Base-by-base conservation (phyloP, 2,888 invertebrate species). In the Lycophotia porphyrea region DNA sequence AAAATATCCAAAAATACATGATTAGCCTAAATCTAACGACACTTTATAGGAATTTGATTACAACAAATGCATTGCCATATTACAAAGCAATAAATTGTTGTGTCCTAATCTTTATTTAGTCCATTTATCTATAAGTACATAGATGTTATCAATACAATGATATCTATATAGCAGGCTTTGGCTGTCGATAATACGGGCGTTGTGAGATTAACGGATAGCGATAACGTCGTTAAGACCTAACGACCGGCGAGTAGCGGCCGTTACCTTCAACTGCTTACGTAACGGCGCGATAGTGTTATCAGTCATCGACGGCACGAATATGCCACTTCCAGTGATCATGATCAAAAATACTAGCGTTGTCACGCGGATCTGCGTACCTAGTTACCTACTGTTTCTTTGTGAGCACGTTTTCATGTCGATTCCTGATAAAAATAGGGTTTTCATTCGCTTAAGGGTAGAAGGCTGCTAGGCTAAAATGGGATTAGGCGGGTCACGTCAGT, bases 151-250 rank as follows among this genome's bases (percentile, higher is more conserved):
- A 47, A 11, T 44, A 61, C 36, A 47, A 9, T 15, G 36, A 71
- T 77, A 77, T 80, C 47, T 78, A 82, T 87, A 87, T 73, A 47
- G 61, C 74, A 78, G 78, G 84, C 73, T 79, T 84, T 74, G 27
- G 55, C 24, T 69, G 73, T 49, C 74, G 76, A 76, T 81, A 86
- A 42, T 34, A 76, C 39, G 64, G 31, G 68, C 67, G 63, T 80
- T 78, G 81, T 78, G 78, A 87, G 81, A 87, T 91, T 92, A 93
- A 93, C 92, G 93, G 89, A 89, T 91, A 90, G 86, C 90, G 92
- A 91, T 90, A 91, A 84, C 88, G 89, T 86, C 88, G 91, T 88
- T 89, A 90, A 84, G 86, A 88, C 88, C 69, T 88, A 90, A 91
- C 91, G 90, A 87, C 82, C 71, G 82, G 65, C 82, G 65, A 72